Base-by-base conservation (phyloP, 2,113 vertebrate genomes). In the Tachysurus vachellii region DNA sequence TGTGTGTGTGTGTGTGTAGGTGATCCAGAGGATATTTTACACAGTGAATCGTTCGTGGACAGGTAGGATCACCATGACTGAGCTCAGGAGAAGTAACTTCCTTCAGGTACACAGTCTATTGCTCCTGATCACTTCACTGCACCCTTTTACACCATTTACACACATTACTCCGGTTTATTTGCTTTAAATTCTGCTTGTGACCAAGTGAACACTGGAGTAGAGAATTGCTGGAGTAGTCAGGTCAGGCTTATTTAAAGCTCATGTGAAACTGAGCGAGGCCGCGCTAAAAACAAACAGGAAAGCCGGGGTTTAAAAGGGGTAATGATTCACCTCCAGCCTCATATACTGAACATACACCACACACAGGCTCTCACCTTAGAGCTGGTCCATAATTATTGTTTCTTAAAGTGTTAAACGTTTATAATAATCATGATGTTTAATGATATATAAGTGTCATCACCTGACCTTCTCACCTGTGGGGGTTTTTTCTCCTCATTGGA, bases 1-100 rank as follows among this genome's bases (percentile, higher is more conserved):
- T 77, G 75, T 84, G 81, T 73, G 68, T 73, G 83, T 84, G 50
- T 84, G 83, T 36, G 28, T 87, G 81, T 73, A 99, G 98, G 98
- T 99, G 91, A 99, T 99, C 92, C 98, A 99, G 93, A 95, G 98
- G 96, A 97, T 99, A 96, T 99, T 96, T 95, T 99, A 99, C 92
- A 95, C 97, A 64, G 98, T 99, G 86, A 99, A 99, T 95, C 97
- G 98, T 77, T 99, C 98, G 50, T 99, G 98, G 98, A 98, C 96
- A n/a, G 97, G 98, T 85, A 97, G 96, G 90, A 96, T 99, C 91
- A 97, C 96, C 89, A 96, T 96, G 61, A 97, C 95, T 83, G 98
- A 99, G 93, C 94, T 99, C 92, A 97, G 97, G 91, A 96, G 97
- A 93, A 99, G 98, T 95, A 99, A 99, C 95, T 99, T 99, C 94